Base-by-base conservation (phyloP, 2,797 vertebrate genomes). In the Peromyscus nudipes region DNA sequence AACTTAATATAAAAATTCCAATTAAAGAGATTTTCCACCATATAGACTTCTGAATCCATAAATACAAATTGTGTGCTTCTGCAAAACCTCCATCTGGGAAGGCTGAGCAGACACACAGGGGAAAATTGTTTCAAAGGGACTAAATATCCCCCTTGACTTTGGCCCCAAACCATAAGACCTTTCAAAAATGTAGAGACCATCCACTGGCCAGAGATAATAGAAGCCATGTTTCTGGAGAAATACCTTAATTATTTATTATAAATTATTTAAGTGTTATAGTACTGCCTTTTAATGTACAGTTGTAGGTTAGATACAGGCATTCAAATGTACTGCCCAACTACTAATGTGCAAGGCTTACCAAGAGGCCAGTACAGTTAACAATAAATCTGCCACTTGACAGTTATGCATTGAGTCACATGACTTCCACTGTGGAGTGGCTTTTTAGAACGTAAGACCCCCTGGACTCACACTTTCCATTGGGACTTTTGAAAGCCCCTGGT, bases 241-340 rank as follows among this genome's bases (percentile, higher is more conserved):
- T 43, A 57, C 60, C 86, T 96, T 95, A 95, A 97, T 94, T 93
- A 96, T 91, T 96, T 96, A 94, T 81, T 88, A 94, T 96, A 95
- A 96, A 95, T 95, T 87, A 96, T 93, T 91, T 95, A 97, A 93
- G 52, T 29, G n/a, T 14, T 86, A n/a, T 40, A 89, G 17, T 57
- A 46, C 75, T 93, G 29, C 34, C 23, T 85, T 83, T 40, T 79
- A 95, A 96, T 85, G 96, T 25, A 86, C 27, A 62, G 23, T 92
- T 71, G 49, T 19, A 84, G n/a, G 4, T 80, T 84, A 91, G 82
- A 97, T 94, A 71, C n/a, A 94, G 43, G 43, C 83, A 79, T 82
- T 90, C 88, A 95, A 90, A 95, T 82, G 11, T 62, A 92, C 43
- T 93, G 46, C 73, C 46, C 89, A 91, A 69, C 46, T 91, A 89